Evolutionary conservation across 2,113 vertebrate species (phyloP).

Genomic region (Sakesphorus luctuosus): DNA sequence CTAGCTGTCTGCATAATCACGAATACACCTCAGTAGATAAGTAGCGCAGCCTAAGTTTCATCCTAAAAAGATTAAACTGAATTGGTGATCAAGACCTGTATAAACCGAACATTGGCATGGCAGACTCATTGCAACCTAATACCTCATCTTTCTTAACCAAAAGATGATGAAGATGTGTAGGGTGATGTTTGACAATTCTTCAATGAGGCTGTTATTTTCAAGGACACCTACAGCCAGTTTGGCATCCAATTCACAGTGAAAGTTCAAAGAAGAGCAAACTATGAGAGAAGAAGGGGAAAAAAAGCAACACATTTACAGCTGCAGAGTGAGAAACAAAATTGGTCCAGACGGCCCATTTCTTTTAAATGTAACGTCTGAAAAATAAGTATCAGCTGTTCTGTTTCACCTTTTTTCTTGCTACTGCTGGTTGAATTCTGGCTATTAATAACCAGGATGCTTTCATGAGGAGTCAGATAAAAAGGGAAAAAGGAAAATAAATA

Average conservation of each 20-base stretch:
- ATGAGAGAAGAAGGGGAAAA: background rate
- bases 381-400: background rate
- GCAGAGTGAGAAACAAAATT: background rate
- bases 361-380: background rate
- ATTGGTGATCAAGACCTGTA: background rate
- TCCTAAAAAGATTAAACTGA: background rate
- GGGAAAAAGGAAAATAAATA: background rate
- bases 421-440: background rate
- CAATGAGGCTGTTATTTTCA: background rate
- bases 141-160: background rate
- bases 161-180: background rate
- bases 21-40: background rate
- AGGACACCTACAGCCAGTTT: background rate
- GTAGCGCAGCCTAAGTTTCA: background rate
- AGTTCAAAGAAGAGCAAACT: background rate
- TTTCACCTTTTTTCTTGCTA: background rate
- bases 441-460: background rate
- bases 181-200: background rate
- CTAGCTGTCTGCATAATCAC: background rate
- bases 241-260: background rate
- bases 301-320: background rate
- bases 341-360: background rate
- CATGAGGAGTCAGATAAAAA: background rate
- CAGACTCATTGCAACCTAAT: background rate
- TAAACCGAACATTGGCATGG: background rate